Conservation (phyloP, 2,113 vertebrate genomes). For the Seriola quinqueradiata region DNA sequence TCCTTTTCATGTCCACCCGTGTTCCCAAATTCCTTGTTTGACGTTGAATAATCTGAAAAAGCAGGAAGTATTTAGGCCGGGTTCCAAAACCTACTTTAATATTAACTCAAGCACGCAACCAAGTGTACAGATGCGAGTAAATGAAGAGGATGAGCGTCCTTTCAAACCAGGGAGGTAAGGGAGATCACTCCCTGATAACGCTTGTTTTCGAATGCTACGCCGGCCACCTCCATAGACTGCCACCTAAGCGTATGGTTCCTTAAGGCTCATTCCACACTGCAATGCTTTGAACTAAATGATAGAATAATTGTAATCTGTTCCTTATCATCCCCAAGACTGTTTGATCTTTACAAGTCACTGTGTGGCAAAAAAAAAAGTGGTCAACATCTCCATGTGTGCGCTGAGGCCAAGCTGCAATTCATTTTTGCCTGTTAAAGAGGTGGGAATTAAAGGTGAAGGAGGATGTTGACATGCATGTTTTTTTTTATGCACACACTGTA, state of each 20-base stretch:
- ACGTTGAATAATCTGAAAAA: constrained; percentile 65
- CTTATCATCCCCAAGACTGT: constrained; percentile 65
- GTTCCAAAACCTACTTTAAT: constrained; percentile 81
- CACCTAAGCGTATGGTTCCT: constrained; percentile 75
- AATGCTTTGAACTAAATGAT: constrained; percentile 80
- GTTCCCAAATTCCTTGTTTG: constrained; percentile 70
- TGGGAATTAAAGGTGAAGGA: constrained; percentile 37
- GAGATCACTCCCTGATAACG: constrained; percentile 78
- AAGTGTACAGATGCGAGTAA: constrained; percentile 83
- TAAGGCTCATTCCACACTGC: constrained; percentile 63
- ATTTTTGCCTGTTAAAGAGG: constrained; percentile 41
- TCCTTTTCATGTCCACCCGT: constrained; percentile 59
- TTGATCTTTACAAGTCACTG: constrained; percentile 81
- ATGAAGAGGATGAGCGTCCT: constrained; percentile 73
- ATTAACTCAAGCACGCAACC: constrained; percentile 83
- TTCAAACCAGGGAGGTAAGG: constrained; percentile 82
- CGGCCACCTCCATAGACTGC: constrained; percentile 63
- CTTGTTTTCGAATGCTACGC: constrained; percentile 73
- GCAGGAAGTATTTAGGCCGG: constrained; percentile 79
- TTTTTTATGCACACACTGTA: constrained; percentile 49
- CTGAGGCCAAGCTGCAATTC: constrained; percentile 29
- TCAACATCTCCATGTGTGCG: constrained; percentile 53
- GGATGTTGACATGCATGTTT: constrained; percentile 58
- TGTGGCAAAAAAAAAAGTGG: constrained; percentile 58
- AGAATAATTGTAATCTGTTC: constrained; percentile 82